These are phyloP conservation scores for Wasmannia auropunctata DNA, from an alignment of 1,140 invertebrate genomes.

Conservation along the genomic window DNA sequence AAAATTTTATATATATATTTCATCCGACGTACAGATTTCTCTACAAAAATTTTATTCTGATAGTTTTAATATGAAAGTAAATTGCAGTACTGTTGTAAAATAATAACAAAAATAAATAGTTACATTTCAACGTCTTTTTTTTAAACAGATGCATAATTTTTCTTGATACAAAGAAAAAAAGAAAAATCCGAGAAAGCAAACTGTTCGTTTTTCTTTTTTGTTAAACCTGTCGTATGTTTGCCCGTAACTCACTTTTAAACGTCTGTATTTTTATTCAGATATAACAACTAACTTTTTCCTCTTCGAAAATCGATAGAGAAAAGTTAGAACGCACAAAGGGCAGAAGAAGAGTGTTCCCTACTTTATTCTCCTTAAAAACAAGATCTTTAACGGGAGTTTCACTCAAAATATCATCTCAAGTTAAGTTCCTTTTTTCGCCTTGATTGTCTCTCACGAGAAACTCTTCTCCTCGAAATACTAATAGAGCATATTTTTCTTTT, in stretches of 20 bases:
- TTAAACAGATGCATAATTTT: not conserved
- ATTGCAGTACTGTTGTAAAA: not conserved
- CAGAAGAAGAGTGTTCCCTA: constrained; percentile 17
- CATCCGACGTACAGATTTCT: not conserved
- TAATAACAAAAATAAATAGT: not conserved
- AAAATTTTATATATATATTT: not conserved
- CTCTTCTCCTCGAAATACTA: not conserved
- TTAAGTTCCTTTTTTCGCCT: not conserved
- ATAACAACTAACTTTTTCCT: constrained; percentile 41
- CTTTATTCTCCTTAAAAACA: constrained; percentile 11
- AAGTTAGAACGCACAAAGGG: constrained; percentile 25
- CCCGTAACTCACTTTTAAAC: constrained; percentile 43
- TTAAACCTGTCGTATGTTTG: constrained; percentile 11
- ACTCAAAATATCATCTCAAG: constrained; percentile 31
- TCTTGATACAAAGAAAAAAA: not conserved
- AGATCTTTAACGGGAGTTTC: constrained; percentile 9
- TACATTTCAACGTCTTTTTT: not conserved
- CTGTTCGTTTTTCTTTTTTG: constrained; percentile 24
- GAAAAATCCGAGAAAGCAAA: constrained; percentile 24
- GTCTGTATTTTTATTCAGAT: constrained; percentile 53
- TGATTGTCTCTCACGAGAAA: not conserved
- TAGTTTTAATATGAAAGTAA: not conserved
- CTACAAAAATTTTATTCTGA: not conserved
- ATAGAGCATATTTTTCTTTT: not conserved
- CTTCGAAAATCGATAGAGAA: constrained; percentile 48